Conservation (phyloP, 1,140 invertebrate species). For the Globodera rostochiensis region DNA sequence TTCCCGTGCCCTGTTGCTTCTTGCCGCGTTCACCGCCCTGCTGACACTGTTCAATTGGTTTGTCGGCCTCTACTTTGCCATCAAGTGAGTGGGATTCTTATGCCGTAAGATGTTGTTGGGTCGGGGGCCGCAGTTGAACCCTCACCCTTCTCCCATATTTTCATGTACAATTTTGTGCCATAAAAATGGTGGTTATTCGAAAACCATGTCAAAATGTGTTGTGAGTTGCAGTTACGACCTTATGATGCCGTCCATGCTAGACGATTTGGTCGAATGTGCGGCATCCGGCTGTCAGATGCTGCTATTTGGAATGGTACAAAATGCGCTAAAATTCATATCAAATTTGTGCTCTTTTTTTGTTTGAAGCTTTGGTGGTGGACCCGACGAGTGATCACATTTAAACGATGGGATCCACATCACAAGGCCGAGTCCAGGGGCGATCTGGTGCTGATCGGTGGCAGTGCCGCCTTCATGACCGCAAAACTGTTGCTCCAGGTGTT, state of each 20-base stretch:
- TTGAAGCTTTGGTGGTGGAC: conserved; percentile 39
- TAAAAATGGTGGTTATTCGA: too few species aligned
- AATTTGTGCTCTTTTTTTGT: not conserved
- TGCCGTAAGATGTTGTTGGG: too few species aligned
- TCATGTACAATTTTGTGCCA: too few species aligned
- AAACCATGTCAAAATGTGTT: too few species aligned
- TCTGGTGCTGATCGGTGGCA: conserved; percentile 61
- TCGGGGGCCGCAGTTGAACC: too few species aligned
- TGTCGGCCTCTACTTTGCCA: conserved; percentile 63
- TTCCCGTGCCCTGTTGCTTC: conserved; percentile 3
- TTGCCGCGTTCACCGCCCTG: conserved; percentile 35
- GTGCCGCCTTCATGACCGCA: conserved; percentile 50
- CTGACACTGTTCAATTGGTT: conserved; percentile 51
- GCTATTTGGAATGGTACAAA: conserved; percentile 51
- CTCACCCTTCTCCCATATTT: too few species aligned
- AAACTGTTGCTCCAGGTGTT: conserved; percentile 49
- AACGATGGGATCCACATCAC: conserved; percentile 63
- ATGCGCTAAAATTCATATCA: not conserved
- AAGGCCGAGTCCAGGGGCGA: conserved; percentile 64
- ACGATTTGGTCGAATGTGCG: conserved; percentile 53
- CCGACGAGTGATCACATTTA: conserved; percentile 29
- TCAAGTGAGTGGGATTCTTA: conserved; percentile 37
- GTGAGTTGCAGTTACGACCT: conserved; percentile 43
- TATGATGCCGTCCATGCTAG: conserved; percentile 51
- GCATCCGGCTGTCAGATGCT: conserved; percentile 47